Base-by-base conservation (phyloP, 2,888 invertebrate species). In the Ectemnius lituratus region DNA sequence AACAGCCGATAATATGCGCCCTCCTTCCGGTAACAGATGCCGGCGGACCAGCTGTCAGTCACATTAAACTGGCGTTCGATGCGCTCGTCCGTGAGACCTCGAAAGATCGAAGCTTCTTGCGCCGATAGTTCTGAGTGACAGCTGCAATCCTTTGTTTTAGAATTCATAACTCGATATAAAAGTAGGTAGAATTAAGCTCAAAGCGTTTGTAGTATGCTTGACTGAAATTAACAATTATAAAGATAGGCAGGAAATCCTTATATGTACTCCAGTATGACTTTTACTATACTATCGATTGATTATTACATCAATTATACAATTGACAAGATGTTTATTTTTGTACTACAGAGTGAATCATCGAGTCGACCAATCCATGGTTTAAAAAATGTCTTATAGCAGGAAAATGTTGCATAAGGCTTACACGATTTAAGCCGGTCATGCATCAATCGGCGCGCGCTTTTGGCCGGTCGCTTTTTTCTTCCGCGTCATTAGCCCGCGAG, bases 21-120 rank as follows among this genome's bases (percentile, higher is more conserved):
- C 67, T 28, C 65, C 68, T 83, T 83, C 82, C 83, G 83, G 74
- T 72, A 80, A 78, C 85, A 86, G 84, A 84, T 84, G 84, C 62
- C 58, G 37, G 20, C 20, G 23, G 28, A 62, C 79, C 80, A 70
- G 75, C 67, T 75, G 82, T 82, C 78, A 64, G 46, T 70, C 73
- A 59, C 62, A 47, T 75, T 73, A 73, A 74, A 61, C 52, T 65
- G n/a, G 27, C 70, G 16, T 37, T 37, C 57, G 37, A 58, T 20
- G 49, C 67, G 75, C 11, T 67, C 61, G 66, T 23, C 71, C 66
- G 46, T 79, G 62, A 73, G 78, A 58, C 46, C 52, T n/a, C 23
- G n/a, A 47, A 62, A 18, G 16, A 49, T 49, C 47, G 52, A 20
- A 46, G 18, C 37, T 66, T 20, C 45, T 47, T 58, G 13, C 46